These are phyloP conservation scores for Hydropotes inermis DNA, from an alignment of 2,113 vertebrate species.

Conservation along the genomic window DNA sequence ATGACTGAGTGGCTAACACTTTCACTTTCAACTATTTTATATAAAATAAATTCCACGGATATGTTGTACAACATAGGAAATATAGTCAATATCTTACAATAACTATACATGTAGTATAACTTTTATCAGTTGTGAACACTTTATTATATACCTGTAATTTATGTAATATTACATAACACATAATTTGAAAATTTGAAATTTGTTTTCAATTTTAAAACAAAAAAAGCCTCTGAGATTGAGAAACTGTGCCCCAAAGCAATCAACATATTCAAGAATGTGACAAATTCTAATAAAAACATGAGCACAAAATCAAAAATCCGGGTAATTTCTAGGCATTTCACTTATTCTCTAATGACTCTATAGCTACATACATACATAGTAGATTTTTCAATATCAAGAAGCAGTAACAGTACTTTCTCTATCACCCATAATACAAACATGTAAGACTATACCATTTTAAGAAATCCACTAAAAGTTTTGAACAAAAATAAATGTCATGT, in stretches of 20 bases:
- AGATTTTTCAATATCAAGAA: background rate
- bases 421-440: background rate
- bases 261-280: background rate
- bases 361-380: fast-evolving
- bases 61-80: background rate
- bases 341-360: background rate
- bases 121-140: background rate
- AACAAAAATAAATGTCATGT: background rate
- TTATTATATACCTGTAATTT: background rate
- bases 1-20: background rate
- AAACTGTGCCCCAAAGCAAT: background rate
- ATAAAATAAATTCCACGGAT: background rate
- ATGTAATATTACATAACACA: background rate
- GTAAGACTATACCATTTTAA: background rate
- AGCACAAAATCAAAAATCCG: background rate
- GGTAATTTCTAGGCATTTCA: background rate
- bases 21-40: background rate
- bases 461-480: background rate
- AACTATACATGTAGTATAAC: background rate
- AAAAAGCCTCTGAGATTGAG: background rate
- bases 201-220: background rate
- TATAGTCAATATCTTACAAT: background rate
- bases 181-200: background rate
- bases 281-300: background rate
- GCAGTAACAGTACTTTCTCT: background rate